Evolutionary conservation across 2,888 invertebrate genomes (phyloP), one percentile per base, ranked within the genome.

Genomic region (Nomada hirtipes): DNA sequence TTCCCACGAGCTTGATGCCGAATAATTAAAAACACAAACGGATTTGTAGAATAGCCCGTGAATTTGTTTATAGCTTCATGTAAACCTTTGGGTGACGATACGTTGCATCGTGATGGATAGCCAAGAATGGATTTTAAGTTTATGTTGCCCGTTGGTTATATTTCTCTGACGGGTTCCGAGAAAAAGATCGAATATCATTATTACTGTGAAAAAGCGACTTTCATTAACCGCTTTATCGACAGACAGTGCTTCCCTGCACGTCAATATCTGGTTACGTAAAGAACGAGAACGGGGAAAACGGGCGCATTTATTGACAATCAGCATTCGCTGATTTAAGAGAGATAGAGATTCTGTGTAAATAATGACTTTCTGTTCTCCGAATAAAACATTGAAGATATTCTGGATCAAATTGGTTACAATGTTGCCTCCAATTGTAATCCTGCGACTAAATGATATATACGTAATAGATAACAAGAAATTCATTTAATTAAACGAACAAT

Each of bases 181-280:
- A 26, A 61, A 63, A 23, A 68, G 4, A 55, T 55, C 4, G 10
- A 23, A 23, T 15, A 20, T 36, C 20, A 2, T 1, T 57, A 7
- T 23, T n/a, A 69, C 29, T 10, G 29, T 18, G 55, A 42, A 20
- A 20, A 42, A 65, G 1, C 15, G 29, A 67, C 18, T 70, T 59
- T 50, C 47, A 20, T 70, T 70, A 47, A n/a, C 9, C 23, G 7
- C 4, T 69, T 57, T 57, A 44, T 59, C 47, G n/a, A 29, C 20
- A 0, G 47, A 15, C 11, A 26, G 4, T 2, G n/a, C n/a, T 29
- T n/a, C 20, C 13, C n/a, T 26, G 10, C 42, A 55, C 23, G 23
- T 47, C 23, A 10, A 1, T 42, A 11, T 18, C 29, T 10, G 7
- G 0, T 67, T 36, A 15, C 15, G 47, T 57, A 61, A 61, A 61